These are phyloP conservation scores for Bolinopsis microptera DNA, from an alignment of 37 sponge, comb jelly and placozoan species.

Conservation along the genomic window DNA sequence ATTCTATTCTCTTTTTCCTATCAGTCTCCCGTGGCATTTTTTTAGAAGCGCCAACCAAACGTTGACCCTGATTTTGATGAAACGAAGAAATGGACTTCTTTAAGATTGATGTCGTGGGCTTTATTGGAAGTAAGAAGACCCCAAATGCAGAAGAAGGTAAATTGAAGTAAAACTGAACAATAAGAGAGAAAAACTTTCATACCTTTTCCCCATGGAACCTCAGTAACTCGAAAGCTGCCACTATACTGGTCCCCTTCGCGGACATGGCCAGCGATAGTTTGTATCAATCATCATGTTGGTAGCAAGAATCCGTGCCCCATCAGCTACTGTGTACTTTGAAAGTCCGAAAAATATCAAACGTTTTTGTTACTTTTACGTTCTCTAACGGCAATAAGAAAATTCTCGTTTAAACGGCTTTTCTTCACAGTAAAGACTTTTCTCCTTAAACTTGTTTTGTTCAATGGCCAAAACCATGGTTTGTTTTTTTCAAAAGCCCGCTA, in stretches of 20 bases:
- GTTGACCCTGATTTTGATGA: slow-evolving; percentile 36
- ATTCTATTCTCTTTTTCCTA: slow-evolving; percentile 52
- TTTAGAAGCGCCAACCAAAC: neutral
- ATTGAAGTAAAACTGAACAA: neutral
- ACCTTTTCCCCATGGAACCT: slow-evolving; percentile 13
- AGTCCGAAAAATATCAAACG: slow-evolving; percentile 3
- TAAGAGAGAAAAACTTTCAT: neutral
- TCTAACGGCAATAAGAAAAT: slow-evolving; percentile 17
- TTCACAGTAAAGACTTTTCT: slow-evolving; percentile 55
- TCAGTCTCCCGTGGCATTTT: slow-evolving; percentile 32
- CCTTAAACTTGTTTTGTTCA: slow-evolving; percentile 22
- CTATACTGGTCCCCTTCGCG: slow-evolving; percentile 53
- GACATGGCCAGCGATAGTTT: slow-evolving; percentile 52
- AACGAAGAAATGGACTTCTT: slow-evolving; percentile 62
- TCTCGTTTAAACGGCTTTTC: slow-evolving; percentile 47
- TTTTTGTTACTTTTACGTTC: slow-evolving; percentile 41
- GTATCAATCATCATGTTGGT: slow-evolving; percentile 42
- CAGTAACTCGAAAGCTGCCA: neutral
- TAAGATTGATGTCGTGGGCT: neutral
- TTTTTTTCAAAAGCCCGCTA: slow-evolving; percentile 63
- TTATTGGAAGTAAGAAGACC: neutral
- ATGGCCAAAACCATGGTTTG: slow-evolving; percentile 60
- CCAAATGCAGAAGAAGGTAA: slow-evolving; percentile 6
- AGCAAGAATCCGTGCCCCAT: neutral
- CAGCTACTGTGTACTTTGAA: neutral